Evolutionary conservation across 2,797 vertebrate species (phyloP).

Genomic region (Lagocephalus sceleratus): DNA sequence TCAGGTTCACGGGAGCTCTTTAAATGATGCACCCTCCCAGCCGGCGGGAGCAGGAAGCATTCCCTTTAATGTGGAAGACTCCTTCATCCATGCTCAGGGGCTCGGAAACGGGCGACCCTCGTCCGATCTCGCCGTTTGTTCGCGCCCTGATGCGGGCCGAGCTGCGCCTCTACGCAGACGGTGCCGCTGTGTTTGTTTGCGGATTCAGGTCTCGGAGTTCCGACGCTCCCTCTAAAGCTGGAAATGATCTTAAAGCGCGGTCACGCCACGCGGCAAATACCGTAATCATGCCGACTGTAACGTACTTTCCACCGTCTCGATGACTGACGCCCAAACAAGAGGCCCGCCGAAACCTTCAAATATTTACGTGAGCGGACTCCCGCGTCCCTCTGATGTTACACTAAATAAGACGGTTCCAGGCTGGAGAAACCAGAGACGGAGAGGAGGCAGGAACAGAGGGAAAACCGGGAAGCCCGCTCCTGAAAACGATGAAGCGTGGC

Average conservation of each 20-base stretch:
- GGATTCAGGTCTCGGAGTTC: too few relatives aligned
- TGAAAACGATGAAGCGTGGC: slow-evolving; percentile 51
- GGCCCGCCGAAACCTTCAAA: slow-evolving; percentile 16
- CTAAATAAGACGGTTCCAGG: slow-evolving; percentile 13
- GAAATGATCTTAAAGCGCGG: too few relatives aligned
- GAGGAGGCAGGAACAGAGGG: slow-evolving; percentile 14
- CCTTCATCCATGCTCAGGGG: too few relatives aligned
- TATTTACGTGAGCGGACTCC: slow-evolving; percentile 16
- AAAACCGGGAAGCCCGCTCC: slow-evolving; percentile 21
- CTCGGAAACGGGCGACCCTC: too few relatives aligned
- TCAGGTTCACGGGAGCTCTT: slow-evolving; percentile 53
- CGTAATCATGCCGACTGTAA: too few relatives aligned
- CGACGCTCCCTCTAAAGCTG: too few relatives aligned
- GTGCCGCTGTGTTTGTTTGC: too few relatives aligned
- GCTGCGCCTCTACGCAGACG: too few relatives aligned
- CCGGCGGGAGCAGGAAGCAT: slow-evolving; percentile 38
- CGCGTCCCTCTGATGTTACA: slow-evolving; percentile 19
- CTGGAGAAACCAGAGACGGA: slow-evolving; percentile 8
- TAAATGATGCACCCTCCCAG: slow-evolving; percentile 22
- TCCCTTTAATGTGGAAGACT: slow-evolving; percentile 29
- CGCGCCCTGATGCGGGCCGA: too few relatives aligned
- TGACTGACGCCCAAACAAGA: slow-evolving; percentile 18
- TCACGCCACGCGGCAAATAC: too few relatives aligned
- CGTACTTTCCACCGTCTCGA: too few relatives aligned
- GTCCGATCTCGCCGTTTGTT: too few relatives aligned